Evolutionary conservation across 64 coral and sea anemone species (phyloP), one percentile per base, ranked within the genome.

Genomic region (Pachyseris speciosa): DNA sequence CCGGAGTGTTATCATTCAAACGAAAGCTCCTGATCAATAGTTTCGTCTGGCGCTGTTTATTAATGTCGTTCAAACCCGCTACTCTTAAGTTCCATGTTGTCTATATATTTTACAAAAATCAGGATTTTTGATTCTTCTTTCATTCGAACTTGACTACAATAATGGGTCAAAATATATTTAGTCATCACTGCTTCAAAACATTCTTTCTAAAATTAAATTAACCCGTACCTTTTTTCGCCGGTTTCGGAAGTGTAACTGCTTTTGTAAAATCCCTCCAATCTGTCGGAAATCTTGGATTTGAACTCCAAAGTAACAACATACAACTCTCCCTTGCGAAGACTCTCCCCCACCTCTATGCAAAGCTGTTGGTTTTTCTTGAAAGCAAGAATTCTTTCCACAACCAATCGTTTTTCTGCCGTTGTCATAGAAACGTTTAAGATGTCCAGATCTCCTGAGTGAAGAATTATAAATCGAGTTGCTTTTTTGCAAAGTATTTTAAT

Each of bases 251-350:
- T 64, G 40, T 85, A 92, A 59, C 38, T 85, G 51, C 80, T 92
- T 37, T 72, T 92, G 39, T 92, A 92, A 11, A 92, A 72, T 75
- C 89, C 89, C 43, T 84, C 89, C 17, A 92, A 63, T 44, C 68
- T 92, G 39, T 75, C 52, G 12, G 80, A 92, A 37, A 92, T 92
- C 83, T 59, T 65, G 37, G 66, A 66, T 69, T 39, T 91, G 28
- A 70, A 91, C 13, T 53, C 29, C 31, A 91, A 31, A 30, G 37
- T 91, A 10, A 91, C 32, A 27, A 29, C 53, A 50, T 91, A 91
- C 20, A 71, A 12, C 68, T 30, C 63, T 64, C 65, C 88, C 38
- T 8, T 20, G 2, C 29, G 33, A 7, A 91, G 77, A 50, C 3
- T 0, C 5, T 71, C 63, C 13, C 24, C n/a, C 9, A 91, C n/a